Evolutionary conservation across 2,797 vertebrate species (phyloP).

Genomic region (Crypturellus tataupa): DNA sequence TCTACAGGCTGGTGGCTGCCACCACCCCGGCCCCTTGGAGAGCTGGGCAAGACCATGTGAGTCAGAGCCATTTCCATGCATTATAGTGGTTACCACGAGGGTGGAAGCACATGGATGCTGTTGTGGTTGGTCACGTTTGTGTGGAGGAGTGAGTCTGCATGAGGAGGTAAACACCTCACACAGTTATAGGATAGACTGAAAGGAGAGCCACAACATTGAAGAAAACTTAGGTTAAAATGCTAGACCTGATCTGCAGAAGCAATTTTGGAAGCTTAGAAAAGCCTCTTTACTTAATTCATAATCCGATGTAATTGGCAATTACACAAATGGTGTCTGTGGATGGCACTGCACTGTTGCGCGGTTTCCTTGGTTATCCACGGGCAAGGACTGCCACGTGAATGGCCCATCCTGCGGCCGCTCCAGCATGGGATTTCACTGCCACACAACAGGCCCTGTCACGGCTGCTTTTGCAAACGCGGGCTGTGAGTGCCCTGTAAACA

Average conservation of each 20-base stretch:
- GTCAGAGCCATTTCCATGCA: not conserved
- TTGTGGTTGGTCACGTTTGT: not conserved
- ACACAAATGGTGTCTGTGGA: accelerated
- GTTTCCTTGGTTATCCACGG: not conserved
- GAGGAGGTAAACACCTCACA: not conserved
- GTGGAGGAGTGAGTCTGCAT: not conserved
- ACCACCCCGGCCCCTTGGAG: not conserved
- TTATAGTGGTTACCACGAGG: accelerated
- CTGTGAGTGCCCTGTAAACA: not conserved
- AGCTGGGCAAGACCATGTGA: not conserved
- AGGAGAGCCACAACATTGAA: not conserved
- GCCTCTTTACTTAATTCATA: not conserved
- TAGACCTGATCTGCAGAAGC: not conserved
- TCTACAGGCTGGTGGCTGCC: not conserved
- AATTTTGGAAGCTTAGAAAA: not conserved
- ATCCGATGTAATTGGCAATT: not conserved
- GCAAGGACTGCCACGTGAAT: not conserved
- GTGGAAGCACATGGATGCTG: not conserved
- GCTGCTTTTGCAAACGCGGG: not conserved
- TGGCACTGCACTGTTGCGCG: not conserved
- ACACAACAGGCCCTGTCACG: not conserved
- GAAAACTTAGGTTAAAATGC: not conserved
- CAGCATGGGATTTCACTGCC: not conserved
- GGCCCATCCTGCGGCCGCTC: not conserved
- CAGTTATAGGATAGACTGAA: not conserved